A percentile compares a stretch with the other conserved stretches of the same genome.
These are phyloP conservation scores for Trachelus troglodyta DNA, from an alignment of 2,888 invertebrate species.

Conservation along the genomic window DNA sequence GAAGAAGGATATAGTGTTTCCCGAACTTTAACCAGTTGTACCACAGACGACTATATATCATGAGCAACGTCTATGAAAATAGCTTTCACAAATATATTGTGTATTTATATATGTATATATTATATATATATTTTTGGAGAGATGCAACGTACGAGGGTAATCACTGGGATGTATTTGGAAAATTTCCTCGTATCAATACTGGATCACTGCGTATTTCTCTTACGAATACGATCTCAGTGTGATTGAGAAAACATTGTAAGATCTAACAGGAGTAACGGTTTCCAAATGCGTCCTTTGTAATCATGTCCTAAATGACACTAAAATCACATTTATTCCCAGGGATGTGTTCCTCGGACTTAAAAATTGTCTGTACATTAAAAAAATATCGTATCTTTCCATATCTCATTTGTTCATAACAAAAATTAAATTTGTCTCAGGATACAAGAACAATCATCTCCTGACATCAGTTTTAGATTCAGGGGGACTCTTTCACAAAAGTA, in stretches of 20 bases:
- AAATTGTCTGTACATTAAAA: background rate
- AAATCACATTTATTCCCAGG: background rate
- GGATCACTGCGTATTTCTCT: background rate
- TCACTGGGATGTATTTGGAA: background rate
- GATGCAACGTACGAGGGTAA: background rate
- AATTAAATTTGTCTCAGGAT: background rate
- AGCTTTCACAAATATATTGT: background rate
- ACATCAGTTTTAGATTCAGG: background rate
- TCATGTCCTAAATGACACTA: background rate
- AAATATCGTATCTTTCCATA: background rate
- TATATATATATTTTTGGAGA: background rate
- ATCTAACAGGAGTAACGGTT: background rate
- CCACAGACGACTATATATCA: background rate
- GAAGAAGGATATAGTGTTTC: background rate
- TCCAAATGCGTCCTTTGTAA: background rate
- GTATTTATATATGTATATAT: background rate
- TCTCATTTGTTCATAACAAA: background rate
- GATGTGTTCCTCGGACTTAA: background rate
- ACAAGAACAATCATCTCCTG: background rate
- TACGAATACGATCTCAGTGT: background rate
- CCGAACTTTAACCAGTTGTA: background rate
- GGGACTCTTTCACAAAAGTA: background rate
- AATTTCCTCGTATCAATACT: background rate
- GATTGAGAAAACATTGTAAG: background rate
- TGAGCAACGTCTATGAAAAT: background rate